These are phyloP conservation scores for Diorhabda elongata DNA, from an alignment of 1,140 invertebrate species.

Conservation along the genomic window DNA sequence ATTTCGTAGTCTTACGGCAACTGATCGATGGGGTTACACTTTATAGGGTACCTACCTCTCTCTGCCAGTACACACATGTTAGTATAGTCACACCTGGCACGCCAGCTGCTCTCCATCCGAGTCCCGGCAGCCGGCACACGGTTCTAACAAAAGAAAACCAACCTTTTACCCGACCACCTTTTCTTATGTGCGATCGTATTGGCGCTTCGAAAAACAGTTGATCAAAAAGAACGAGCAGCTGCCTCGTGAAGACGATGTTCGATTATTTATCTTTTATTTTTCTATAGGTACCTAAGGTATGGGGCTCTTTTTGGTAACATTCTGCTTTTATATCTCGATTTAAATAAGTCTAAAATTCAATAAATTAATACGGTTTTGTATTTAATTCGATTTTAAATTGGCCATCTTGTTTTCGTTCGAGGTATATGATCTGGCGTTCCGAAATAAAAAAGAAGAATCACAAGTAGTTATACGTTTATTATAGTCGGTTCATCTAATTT, in stretches of 20 bases:
- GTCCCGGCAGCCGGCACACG: constrained; percentile 11
- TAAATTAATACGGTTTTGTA: too few relatives aligned
- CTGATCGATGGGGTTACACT: constrained; percentile 6
- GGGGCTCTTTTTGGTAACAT: not conserved
- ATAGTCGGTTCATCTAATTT: too few relatives aligned
- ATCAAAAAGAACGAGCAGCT: constrained; percentile 13
- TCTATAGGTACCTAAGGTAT: constrained; percentile 4
- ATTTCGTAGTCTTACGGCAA: too few relatives aligned
- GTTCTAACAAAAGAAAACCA: constrained; percentile 15
- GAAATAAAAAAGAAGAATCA: too few relatives aligned
- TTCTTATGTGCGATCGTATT: constrained; percentile 12
- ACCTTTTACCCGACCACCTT: constrained; percentile 10
- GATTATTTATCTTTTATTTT: constrained; percentile 13
- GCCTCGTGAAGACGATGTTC: constrained; percentile 10
- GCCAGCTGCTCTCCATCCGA: constrained; percentile 5
- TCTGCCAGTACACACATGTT: constrained; percentile 9
- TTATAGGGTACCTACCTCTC: constrained; percentile 4
- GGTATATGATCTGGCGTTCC: too few relatives aligned
- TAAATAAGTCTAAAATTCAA: too few relatives aligned
- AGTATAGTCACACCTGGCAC: constrained; percentile 10
- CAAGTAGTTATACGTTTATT: too few relatives aligned
- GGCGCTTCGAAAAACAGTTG: constrained; percentile 13
- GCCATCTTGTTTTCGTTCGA: too few relatives aligned
- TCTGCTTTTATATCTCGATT: too few relatives aligned
- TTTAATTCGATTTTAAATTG: too few relatives aligned